Percentiles rank a stretch among this genome's conserved stretches.
These are phyloP conservation scores for Agrilus mali DNA, from an alignment of 2,888 invertebrate genomes.

Conservation along the genomic window DNA sequence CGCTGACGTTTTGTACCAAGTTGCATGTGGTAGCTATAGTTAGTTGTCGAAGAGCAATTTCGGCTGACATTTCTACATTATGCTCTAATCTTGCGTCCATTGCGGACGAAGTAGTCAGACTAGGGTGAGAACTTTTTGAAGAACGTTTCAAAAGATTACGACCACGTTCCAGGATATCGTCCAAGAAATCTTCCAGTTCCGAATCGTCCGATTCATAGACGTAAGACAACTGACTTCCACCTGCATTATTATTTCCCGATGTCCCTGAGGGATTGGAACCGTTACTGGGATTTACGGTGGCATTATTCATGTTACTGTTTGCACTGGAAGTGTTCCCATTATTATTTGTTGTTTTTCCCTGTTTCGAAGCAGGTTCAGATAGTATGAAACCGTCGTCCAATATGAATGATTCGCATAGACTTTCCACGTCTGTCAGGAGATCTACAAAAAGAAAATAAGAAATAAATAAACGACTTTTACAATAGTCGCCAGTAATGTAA, in stretches of 20 bases:
- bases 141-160: constrained; percentile 38
- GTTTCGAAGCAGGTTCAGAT: constrained; percentile 15
- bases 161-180: constrained; percentile 50
- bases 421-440: constrained; percentile 22
- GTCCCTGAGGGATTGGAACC: neutral
- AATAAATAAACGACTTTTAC: no score
- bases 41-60: constrained; percentile 55
- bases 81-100: constrained; percentile 68
- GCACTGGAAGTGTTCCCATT: constrained; percentile 3
- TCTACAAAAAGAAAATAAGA: constrained; percentile 18
- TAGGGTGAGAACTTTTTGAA: constrained; percentile 13
- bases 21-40: constrained; percentile 23
- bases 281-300: neutral
- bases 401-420: constrained; percentile 21
- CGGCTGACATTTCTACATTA: constrained; percentile 65
- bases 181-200: constrained; percentile 66
- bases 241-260: constrained; percentile 22
- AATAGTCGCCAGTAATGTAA: no score
- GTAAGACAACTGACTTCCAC: constrained; percentile 45
- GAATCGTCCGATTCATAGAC: constrained; percentile 72
- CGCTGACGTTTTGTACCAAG: constrained; percentile 25
- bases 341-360: constrained; percentile 17
- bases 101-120: constrained; percentile 43
- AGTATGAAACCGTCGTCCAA: constrained; percentile 20
- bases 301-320: neutral